Base-by-base conservation (phyloP, 2,797 vertebrate species). In the Chaunax sp. region DNA sequence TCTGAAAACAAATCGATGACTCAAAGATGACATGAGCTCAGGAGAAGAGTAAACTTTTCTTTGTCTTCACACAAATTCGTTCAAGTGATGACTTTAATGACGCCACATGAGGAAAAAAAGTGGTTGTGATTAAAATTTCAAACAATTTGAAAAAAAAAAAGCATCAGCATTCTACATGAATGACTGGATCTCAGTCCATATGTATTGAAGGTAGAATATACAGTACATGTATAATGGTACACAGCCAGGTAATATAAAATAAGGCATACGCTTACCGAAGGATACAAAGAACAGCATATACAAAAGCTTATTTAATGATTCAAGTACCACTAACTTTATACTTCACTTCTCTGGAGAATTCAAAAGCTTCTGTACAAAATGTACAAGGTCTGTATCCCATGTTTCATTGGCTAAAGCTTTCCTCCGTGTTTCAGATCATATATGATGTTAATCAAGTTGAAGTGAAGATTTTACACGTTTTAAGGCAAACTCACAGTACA, bases 261-360 rank as follows among this genome's bases (percentile, higher is more conserved):
- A 30, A 33, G 58, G 28, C 28, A 37, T 80, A 81, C 70, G 72
- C 64, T 64, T 46, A 86, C 46, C 4, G 22, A 75, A 83, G 43
- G 53, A 82, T 87, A 82, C 81, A 85, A 85, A 87, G 47, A 78
- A 85, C 75, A 78, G 84, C 80, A 90, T 90, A 47, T 87, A 90
- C 79, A 91, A 83, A 81, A 90, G 85, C 82, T 84, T 90, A 87
- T 87, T 88, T 87, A 77, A 87, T 87, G 77, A 91, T 91, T 92
- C 86, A 91, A 94, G 92, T 93, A 93, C 93, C 92, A 87, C 87
- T 88, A 90, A 86, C 73, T 81, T 87, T 75, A 87, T 82, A 78
- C 70, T 87, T 87, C 80, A 87, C 76, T 71, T 69, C 70, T 80
- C 72, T 62, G 43, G 63, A 83, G 67, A 75, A 69, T 77, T 81